Conservation (phyloP, 2,888 invertebrate genomes). For the Macrophya alboannulata region DNA sequence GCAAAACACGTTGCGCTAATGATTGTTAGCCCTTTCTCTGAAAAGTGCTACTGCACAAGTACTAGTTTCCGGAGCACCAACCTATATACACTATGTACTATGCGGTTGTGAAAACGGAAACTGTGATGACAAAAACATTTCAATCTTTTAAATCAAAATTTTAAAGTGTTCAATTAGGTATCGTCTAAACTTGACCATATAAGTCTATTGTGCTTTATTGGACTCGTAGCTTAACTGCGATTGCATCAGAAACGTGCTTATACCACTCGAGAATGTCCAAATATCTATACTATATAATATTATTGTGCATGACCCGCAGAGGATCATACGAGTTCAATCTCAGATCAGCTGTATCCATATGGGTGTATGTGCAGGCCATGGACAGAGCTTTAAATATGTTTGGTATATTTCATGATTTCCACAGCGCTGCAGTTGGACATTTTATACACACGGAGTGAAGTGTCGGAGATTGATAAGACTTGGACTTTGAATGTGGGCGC, state of each 20-base stretch:
- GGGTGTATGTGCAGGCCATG: not conserved
- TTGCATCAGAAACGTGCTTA: not conserved
- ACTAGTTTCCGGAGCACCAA: conserved; percentile 17
- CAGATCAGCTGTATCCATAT: conserved; percentile 7
- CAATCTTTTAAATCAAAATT: not conserved
- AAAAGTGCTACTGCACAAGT: not conserved
- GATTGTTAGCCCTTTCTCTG: conserved; percentile 14
- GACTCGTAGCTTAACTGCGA: not conserved
- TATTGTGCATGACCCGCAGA: not conserved
- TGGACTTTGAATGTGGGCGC: conserved; percentile 32
- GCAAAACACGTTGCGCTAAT: not conserved
- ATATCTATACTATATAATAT: not conserved
- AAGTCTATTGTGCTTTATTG: not conserved
- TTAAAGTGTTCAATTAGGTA: not conserved
- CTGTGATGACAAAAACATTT: not conserved
- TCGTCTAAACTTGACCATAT: not conserved
- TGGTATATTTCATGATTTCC: not conserved
- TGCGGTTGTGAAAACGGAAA: not conserved
- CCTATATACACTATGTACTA: no score
- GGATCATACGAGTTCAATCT: conserved; percentile 1
- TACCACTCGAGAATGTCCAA: not conserved
- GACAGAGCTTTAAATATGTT: not conserved
- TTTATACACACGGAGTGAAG: not conserved
- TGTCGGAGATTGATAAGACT: conserved; percentile 12
- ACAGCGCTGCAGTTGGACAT: not conserved